Conservation (phyloP, 2,888 invertebrate genomes). For the Hoplodrina ambigua region DNA sequence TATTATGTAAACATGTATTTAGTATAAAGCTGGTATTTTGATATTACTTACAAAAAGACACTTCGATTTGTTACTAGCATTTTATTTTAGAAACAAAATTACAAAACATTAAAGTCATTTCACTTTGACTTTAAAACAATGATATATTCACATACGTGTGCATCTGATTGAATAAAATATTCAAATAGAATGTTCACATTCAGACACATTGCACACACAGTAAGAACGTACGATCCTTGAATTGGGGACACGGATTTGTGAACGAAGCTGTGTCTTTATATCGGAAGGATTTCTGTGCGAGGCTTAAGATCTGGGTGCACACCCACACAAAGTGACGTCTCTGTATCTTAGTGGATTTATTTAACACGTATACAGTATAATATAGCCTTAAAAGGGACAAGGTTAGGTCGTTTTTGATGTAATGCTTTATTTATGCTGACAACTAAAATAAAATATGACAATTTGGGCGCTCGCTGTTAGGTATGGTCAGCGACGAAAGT, state of each 20-base stretch:
- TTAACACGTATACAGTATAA: conserved; percentile 17
- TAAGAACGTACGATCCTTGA: conserved; percentile 31
- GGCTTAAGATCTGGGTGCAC: conserved; percentile 33
- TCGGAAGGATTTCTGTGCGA: conserved; percentile 33
- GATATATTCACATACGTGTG: conserved; percentile 40
- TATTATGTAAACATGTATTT: too few species aligned
- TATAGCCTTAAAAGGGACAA: conserved; percentile 4
- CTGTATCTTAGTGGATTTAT: conserved; percentile 27
- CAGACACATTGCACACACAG: conserved; percentile 36
- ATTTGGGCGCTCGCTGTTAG: neutral
- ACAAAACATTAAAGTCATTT: too few species aligned
- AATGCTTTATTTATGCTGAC: neutral
- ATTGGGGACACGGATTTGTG: conserved; percentile 50
- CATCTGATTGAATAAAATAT: conserved; percentile 62
- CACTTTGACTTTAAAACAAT: conserved; percentile 7
- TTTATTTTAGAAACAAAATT: too few species aligned
- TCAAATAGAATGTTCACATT: conserved; percentile 59
- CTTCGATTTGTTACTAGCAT: too few species aligned
- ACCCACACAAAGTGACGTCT: conserved; percentile 27
- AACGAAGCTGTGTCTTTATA: conserved; percentile 39
- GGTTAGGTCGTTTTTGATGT: neutral
- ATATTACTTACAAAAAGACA: too few species aligned
- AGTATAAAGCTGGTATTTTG: too few species aligned
- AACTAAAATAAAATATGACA: conserved; percentile 1
- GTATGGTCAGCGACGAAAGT: neutral